phyloP scores from a whole-genome alignment of 2,888 invertebrate genomes.

The Girardia tigrina region DNA sequence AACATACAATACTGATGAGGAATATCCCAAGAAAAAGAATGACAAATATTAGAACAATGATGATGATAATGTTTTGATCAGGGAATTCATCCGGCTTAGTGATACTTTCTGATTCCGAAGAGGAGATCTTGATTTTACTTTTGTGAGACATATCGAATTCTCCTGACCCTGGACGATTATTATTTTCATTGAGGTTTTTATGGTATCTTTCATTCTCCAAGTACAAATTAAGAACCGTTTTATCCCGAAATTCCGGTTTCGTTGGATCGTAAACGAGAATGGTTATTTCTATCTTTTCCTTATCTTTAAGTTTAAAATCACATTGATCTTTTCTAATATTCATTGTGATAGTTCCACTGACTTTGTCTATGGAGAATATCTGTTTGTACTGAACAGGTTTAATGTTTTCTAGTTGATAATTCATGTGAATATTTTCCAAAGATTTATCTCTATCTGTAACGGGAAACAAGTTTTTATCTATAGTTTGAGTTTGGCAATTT shows the following conservation, averaged over 20 bases:
- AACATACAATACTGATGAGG: not conserved
- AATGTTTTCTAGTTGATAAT: not conserved
- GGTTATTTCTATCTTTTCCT: not conserved
- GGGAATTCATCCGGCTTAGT: not conserved
- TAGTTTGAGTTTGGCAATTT: not conserved
- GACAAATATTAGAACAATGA: not conserved
- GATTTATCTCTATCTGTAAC: not conserved
- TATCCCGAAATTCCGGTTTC: not conserved
- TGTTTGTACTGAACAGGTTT: not conserved
- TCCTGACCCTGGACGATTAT: not conserved
- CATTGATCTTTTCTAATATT: not conserved
- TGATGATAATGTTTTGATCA: not conserved
- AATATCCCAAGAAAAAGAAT: not conserved
- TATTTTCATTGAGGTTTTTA: not conserved
- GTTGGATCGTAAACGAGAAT: not conserved
- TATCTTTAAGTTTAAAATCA: not conserved
- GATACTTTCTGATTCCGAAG: not conserved
- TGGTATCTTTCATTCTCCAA: slow-evolving; percentile 5
- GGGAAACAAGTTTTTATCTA: not conserved
- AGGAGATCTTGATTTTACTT: not conserved
- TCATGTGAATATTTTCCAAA: not conserved
- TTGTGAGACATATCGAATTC: not conserved
- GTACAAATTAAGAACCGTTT: not conserved
- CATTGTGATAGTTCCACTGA: not conserved
- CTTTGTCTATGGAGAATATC: not conserved